Evolutionary conservation across 2,113 vertebrate genomes (phyloP), one percentile per base, ranked within the genome.

Genomic region (Corythaixoides concolor): DNA sequence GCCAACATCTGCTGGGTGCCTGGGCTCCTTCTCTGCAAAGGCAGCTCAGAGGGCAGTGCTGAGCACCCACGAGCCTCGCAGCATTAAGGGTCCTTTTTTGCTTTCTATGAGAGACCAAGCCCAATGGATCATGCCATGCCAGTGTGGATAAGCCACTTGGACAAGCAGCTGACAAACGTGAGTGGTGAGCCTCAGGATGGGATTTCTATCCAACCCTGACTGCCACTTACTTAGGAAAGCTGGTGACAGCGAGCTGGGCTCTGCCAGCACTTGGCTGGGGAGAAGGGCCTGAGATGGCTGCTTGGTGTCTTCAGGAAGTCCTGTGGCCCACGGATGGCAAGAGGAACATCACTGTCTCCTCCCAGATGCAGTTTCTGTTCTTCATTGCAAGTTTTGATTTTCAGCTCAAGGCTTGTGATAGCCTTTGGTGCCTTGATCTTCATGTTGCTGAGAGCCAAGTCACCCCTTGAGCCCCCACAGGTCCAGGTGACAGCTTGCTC

Each of bases 41-140:
- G 49, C 52, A 75, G 68, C 68, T 55, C 5, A 0, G 21, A 55
- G 59, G 49, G 66, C 56, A 56, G n/a, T 0, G 0, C 63, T 43
- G 67, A 89, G 72, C 2, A 2, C 63, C 83, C 55, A 8, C 47
- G 2, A 39, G 30, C 41, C 53, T 49, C 17, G 3, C 83, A 53
- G 52, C 0, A 0, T 23, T 55, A 50, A 41, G 50, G 35, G 77
- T 85, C 41, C 52, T 81, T 24, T 0, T 52, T 45, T 63, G 47
- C 64, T 53, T 68, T 52, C 53, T 63, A 1, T 32, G 55, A 55
- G 18, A 69, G 26, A 32, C 26, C 43, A 59, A 77, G 23, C 37
- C 67, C 7, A 32, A 13, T 4, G 2, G 0, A n/a, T 50, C 68
- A 27, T 53, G 39, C 8, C 16, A 35, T 9, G n/a, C 56, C 45